A percentile compares a stretch with the other conserved stretches of the same genome.
phyloP scores from a whole-genome alignment of 1,140 invertebrate genomes.

The Tenebrio molitor region DNA sequence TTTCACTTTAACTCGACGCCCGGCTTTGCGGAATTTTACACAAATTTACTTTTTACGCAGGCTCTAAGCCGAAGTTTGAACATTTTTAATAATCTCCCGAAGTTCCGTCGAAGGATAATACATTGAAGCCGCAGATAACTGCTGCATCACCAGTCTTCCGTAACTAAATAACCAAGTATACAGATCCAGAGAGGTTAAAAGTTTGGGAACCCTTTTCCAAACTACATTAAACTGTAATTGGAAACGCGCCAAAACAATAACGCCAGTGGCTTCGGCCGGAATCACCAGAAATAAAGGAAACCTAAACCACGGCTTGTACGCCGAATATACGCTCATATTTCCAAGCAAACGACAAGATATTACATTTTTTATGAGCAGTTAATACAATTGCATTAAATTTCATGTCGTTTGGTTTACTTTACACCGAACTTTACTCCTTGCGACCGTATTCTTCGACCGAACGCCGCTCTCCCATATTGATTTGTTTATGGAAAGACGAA shows the following conservation, averaged over 20 bases:
- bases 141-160: slow-evolving; percentile 41
- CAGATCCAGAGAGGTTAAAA: slow-evolving; percentile 49
- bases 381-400: slow-evolving; percentile 27
- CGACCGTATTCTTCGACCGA: neutral
- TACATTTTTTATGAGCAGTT: slow-evolving; percentile 30
- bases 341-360: slow-evolving; percentile 28
- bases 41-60: slow-evolving; percentile 35
- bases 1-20: slow-evolving; percentile 13
- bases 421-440: neutral
- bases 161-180: slow-evolving; percentile 49
- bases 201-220: slow-evolving; percentile 47
- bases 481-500: slow-evolving; percentile 9
- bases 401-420: neutral
- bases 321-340: slow-evolving; percentile 33
- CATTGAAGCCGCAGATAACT: slow-evolving; percentile 38
- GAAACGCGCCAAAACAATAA: slow-evolving; percentile 50
- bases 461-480: neutral
- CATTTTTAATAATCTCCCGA: slow-evolving; percentile 36
- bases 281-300: slow-evolving; percentile 42
- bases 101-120: slow-evolving; percentile 33
- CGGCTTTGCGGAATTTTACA: slow-evolving; percentile 5
- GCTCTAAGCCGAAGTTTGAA: slow-evolving; percentile 15
- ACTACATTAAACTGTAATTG: slow-evolving; percentile 50
- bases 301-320: slow-evolving; percentile 41
- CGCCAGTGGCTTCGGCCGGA: slow-evolving; percentile 43